Base-by-base conservation (phyloP, 1,140 invertebrate species). In the Nomia melanderi region DNA sequence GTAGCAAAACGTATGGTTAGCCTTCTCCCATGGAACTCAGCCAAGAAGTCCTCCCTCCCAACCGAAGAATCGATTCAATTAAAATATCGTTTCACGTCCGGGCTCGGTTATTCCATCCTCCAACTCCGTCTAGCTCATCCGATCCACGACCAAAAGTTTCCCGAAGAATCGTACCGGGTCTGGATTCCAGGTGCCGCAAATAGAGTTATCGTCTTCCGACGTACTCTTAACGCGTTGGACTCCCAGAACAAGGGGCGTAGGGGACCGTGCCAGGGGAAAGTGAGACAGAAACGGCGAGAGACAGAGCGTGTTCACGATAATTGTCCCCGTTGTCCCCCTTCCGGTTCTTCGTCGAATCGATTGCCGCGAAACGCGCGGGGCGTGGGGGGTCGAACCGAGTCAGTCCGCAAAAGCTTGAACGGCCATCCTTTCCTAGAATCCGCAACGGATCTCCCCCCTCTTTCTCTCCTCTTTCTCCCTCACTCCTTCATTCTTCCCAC, bases 371-470 rank as follows among this genome's bases (percentile, higher is more conserved):
- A n/a, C 44, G 36, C 20, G 36, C 8, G 6, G 6, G 20, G 41
- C 14, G 41, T 44, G 1, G 41, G 4, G 33, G 60, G 0, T 31
- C 56, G 56, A 53, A 33, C 7, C 25, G 3, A 17, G 66, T 64
- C 27, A 33, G 27, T 9, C 47, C 11, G 33, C 53, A 65, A 60
- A 71, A 41, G 33, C 54, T 27, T 20, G 47, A 56, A 78, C 59
- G 27, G 25, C 29, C 65, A 79, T 82, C 64, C 72, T 80, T 83
- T 83, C 72, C 69, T 77, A 72, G 63, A 84, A 80, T 80, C 25
- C 66, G 33, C 29, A 41, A 36, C 41, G 31, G 27, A 33, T 60
- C 17, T 23, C 29, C 17, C 33, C 23, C 31, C 17, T 27, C 29
- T 9, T 7, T 8, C 53, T 12, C 54, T 25, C 14, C 25, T 2